Evolutionary conservation across 2,888 invertebrate genomes (phyloP).

Genomic region (Nycteola revayana): DNA sequence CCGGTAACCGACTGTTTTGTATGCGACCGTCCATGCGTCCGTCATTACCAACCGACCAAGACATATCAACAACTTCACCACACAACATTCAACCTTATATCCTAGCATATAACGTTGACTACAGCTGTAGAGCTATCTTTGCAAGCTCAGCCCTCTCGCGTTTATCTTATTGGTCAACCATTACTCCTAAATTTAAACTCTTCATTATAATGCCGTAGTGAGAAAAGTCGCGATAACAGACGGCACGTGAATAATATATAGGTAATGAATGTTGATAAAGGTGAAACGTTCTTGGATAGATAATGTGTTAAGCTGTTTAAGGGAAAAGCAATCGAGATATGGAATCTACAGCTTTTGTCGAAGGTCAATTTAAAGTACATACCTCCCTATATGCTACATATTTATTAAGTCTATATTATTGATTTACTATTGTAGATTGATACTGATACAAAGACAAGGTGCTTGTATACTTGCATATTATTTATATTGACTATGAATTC

Average conservation of each 20-base stretch:
- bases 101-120: constrained; percentile 26
- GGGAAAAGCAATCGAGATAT: constrained; percentile 28
- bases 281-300: constrained; percentile 46
- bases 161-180: constrained; percentile 82
- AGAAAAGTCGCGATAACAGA: constrained; percentile 75
- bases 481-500: too few species aligned
- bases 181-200: constrained; percentile 82
- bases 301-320: constrained; percentile 33
- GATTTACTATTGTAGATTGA: too few species aligned
- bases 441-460: too few species aligned
- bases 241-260: constrained; percentile 69
- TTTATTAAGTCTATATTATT: too few species aligned
- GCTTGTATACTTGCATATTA: too few species aligned
- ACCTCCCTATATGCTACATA: too few species aligned
- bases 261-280: constrained; percentile 76
- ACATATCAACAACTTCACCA: constrained; percentile 22
- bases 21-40: constrained; percentile 77
- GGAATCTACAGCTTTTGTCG: too few species aligned
- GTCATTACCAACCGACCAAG: constrained; percentile 69
- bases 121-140: constrained; percentile 28
- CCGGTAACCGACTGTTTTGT: constrained; percentile 81
- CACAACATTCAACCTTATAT: constrained; percentile 41
- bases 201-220: constrained; percentile 78
- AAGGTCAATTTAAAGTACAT: too few species aligned
- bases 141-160: constrained; percentile 69